These are phyloP conservation scores for Rhodinocichla rosea DNA, from an alignment of 2,113 vertebrate species.

Conservation along the genomic window DNA sequence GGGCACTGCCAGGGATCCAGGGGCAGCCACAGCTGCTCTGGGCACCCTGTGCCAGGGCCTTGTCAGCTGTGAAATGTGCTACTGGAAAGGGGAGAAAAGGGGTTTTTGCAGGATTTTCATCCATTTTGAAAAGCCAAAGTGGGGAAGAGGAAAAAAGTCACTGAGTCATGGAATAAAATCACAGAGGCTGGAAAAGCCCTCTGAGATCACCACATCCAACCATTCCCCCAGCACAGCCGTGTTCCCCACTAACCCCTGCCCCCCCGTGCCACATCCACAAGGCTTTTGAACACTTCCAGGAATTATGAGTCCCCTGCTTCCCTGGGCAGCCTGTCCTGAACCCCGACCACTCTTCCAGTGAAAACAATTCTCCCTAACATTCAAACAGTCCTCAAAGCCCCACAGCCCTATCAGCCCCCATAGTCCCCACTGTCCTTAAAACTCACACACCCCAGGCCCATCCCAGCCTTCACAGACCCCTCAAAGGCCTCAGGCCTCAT, in stretches of 20 bases:
- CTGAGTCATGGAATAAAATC: not conserved
- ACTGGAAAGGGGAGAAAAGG: not conserved
- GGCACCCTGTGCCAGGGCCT: not conserved
- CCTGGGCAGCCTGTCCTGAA: not conserved
- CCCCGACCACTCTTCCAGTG: not conserved
- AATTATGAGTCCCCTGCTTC: no score
- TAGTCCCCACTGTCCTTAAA: no score
- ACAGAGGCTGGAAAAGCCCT: not conserved
- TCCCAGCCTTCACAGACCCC: no score
- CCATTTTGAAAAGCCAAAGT: not conserved
- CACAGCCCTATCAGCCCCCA: not conserved
- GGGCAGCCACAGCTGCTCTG: not conserved
- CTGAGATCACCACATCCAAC: not conserved
- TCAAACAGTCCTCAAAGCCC: not conserved
- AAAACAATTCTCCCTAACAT: not conserved
- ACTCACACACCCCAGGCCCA: no score
- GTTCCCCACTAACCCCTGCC: not conserved
- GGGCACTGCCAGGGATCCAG: not conserved
- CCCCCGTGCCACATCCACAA: not conserved
- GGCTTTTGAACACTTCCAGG: not conserved
- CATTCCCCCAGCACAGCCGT: fast-evolving
- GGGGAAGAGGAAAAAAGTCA: not conserved
- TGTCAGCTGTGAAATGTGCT: fast-evolving
- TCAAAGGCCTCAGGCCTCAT: not conserved
- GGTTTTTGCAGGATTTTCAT: not conserved